Evolutionary conservation across 2,113 vertebrate species (phyloP), one percentile per base, ranked within the genome.

Genomic region (Pedetes capensis): DNA sequence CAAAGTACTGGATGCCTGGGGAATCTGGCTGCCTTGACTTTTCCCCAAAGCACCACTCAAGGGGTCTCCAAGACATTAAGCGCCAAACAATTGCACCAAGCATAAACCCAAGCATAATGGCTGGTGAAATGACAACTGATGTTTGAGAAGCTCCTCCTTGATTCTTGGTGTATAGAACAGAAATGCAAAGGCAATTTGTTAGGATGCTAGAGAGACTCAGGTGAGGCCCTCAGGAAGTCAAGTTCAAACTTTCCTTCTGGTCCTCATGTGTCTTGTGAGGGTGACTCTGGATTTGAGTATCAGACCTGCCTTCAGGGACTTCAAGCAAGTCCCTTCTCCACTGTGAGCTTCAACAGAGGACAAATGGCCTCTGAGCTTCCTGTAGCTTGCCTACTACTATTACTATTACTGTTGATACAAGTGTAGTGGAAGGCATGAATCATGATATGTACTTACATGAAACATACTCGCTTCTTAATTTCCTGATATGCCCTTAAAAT

Each of bases 391-490:
- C 39, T n/a, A 8, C 39, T 37, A 37, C 3, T 59, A 29, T 17
- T 63, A 10, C 64, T 68, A 57, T 34, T 87, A 29, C 44, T 84
- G 42, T 37, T 71, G 51, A 59, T 66, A 84, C 1, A 2, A 44
- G 20, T 57, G 25, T 49, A 42, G 49, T 76, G 29, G 92, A 42
- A 83, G 63, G 13, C 10, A 88, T 27, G 17, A 82, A 22, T 68
- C 34, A 47, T 12, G 20, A 44, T 49, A 51, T n/a, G 68, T n/a
- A n/a, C n/a, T n/a, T n/a, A n/a, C 64, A 78, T 89, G n/a, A 96
- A 95, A 89, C 37, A 84, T 8, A 32, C 22, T 92, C 85, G 66
- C 32, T 88, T 69, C n/a, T 87, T 75, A 79, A 84, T 66, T 93
- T 93, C 59, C 25, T 72, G 20, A 23, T 57, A 49, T 83, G 47